Evolutionary conservation across 2,888 invertebrate genomes (phyloP).

Genomic region (Zeuzera pyrina): DNA sequence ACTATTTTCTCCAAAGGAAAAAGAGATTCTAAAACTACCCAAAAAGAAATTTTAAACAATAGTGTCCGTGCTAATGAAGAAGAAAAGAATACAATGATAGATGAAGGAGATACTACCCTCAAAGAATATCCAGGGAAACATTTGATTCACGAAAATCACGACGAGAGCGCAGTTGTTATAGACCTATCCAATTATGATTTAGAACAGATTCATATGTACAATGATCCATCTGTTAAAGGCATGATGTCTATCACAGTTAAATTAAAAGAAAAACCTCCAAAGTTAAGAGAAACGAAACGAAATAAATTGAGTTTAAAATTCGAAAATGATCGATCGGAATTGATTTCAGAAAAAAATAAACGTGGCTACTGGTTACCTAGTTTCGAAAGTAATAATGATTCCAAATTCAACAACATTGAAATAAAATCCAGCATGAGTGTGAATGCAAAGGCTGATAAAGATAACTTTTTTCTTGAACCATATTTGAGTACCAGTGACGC

Average conservation of each 20-base stretch:
- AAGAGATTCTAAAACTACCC: conserved; percentile 12
- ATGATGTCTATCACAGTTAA: conserved; percentile 37
- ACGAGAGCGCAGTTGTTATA: conserved; percentile 37
- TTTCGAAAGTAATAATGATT: too few relatives aligned
- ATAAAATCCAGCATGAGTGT: too few relatives aligned
- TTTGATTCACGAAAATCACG: conserved; percentile 23
- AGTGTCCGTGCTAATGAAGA: conserved; percentile 5
- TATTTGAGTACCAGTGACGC: conserved; percentile 33
- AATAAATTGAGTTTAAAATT: conserved; percentile 30
- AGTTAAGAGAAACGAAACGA: conserved; percentile 21
- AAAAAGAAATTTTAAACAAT: conserved; percentile 9
- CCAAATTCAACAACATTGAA: neutral
- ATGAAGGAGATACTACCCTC: conserved; percentile 22
- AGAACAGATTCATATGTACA: conserved; percentile 38
- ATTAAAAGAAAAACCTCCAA: conserved; percentile 31
- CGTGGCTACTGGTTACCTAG: neutral
- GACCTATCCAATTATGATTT: conserved; percentile 43
- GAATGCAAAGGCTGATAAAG: neutral
- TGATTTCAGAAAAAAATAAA: conserved; percentile 1
- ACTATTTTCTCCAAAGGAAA: conserved; percentile 35
- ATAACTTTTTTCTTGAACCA: conserved; percentile 25
- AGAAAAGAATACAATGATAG: conserved; percentile 17
- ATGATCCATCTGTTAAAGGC: conserved; percentile 26
- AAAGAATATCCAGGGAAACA: conserved; percentile 21
- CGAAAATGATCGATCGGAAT: conserved; percentile 16